Base-by-base conservation (phyloP, 35 echinoderm and acorn worm species). In the Patiria miniata region DNA sequence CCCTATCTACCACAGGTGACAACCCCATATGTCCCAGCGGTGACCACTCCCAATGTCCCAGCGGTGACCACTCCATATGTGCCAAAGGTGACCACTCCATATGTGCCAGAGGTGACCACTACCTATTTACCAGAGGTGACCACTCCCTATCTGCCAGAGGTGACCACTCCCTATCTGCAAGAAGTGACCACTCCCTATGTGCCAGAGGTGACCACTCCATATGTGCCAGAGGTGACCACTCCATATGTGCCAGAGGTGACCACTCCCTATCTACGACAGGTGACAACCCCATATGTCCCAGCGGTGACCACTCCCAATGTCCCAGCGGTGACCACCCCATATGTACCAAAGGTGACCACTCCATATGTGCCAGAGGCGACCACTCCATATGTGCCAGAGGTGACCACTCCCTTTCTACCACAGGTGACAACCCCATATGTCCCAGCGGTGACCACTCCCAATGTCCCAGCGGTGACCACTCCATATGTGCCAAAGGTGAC, bases 61-160 rank as follows among this genome's bases (percentile, higher is more conserved):
- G 76, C 16, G 32, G 76, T 30, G 32, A 36, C 61, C 39, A 33
- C 76, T 37, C 76, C 76, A 78, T 69, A 36, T 69, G n/a, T 69
- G 38, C 38, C 78, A 52, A 26, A 10, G 36, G 78, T 88, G 77
- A 29, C 86, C 39, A 83, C 78, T 55, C 33, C 89, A 87, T 15
- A 39, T 51, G 44, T n/a, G 52, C 47, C 53, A 51, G 33, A 78
- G 19, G 83, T 80, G 10, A 91, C 73, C 34, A 91, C 90, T 26
- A 18, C 65, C 34, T 73, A 73, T 16, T 0, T 73, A 26, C 36
- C 37, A 28, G 56, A 18, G 12, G 18, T 88, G 0, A 88, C 84
- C 12, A 83, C 85, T 23, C 38, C 85, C 16, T 18, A 36, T 17
- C 51, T 81, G 5, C 34, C 44, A 42, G 22, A 26, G 10, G 53